Evolutionary conservation across 2,888 invertebrate genomes (phyloP).

Genomic region (Caenorhabditis sp.): DNA sequence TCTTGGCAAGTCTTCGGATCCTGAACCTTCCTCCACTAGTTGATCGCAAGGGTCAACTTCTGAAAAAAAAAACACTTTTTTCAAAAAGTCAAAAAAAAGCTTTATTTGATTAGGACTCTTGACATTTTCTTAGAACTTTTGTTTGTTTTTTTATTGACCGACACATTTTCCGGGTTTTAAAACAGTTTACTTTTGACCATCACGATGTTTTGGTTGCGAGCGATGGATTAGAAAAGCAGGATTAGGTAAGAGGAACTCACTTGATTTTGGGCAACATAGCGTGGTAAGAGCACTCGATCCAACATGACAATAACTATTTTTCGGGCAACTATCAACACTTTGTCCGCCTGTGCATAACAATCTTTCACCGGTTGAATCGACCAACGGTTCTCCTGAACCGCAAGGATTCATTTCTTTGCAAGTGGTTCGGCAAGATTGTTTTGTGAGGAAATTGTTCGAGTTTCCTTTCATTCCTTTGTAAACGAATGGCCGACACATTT

Average conservation of each 20-base stretch:
- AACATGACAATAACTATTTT: slow-evolving; percentile 63
- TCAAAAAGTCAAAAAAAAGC: neutral
- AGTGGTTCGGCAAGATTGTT: slow-evolving; percentile 55
- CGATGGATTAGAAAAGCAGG: neutral
- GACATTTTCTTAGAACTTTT: neutral
- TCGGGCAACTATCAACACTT: slow-evolving; percentile 43
- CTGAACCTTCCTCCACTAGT: slow-evolving; percentile 56
- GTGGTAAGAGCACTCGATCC: slow-evolving; percentile 60
- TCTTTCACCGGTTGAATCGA: slow-evolving; percentile 56
- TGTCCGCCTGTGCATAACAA: slow-evolving; percentile 57
- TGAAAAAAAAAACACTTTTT: slow-evolving; percentile 23
- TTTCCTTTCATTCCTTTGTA: slow-evolving; percentile 63
- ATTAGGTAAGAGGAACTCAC: slow-evolving; percentile 13
- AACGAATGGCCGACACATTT: slow-evolving; percentile 57
- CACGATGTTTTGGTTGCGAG: neutral
- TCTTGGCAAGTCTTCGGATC: slow-evolving; percentile 58
- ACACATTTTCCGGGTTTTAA: slow-evolving; percentile 4
- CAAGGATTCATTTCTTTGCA: slow-evolving; percentile 68
- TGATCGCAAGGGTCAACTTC: slow-evolving; percentile 59
- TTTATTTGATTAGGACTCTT: neutral
- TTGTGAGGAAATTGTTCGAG: slow-evolving; percentile 63
- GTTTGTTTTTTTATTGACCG: neutral
- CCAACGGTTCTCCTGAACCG: slow-evolving; percentile 60
- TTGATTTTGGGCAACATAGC: slow-evolving; percentile 62
- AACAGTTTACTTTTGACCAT: neutral